phyloP scores from a whole-genome alignment of 2,888 invertebrate species.

The Octodonta nipae region DNA sequence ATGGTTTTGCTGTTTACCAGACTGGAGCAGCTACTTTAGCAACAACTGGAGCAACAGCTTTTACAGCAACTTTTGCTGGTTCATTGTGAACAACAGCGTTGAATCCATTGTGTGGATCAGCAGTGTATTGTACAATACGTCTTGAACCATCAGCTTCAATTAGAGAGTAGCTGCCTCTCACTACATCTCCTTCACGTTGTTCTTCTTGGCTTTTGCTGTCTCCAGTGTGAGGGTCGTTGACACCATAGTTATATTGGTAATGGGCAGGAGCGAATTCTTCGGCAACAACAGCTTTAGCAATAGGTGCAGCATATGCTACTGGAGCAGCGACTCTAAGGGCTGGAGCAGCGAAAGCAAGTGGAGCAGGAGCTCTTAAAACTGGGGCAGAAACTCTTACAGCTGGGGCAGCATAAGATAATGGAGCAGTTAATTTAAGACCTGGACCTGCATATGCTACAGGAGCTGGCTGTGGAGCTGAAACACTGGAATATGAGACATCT shows the following conservation, averaged over 20 bases:
- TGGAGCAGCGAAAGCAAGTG: not conserved
- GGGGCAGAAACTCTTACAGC: too few species aligned
- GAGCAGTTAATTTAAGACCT: slow-evolving; percentile 15
- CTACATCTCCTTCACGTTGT: slow-evolving; percentile 37
- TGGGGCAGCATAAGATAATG: slow-evolving; percentile 2
- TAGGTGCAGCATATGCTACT: slow-evolving; percentile 11
- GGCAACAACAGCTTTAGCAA: slow-evolving; percentile 16
- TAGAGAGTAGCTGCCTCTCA: slow-evolving; percentile 38
- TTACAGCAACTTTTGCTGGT: slow-evolving; percentile 22
- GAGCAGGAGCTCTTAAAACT: too few species aligned
- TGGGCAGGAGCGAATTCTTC: slow-evolving; percentile 13
- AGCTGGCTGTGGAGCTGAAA: slow-evolving; percentile 8
- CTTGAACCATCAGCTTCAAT: slow-evolving; percentile 40
- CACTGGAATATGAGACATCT: slow-evolving; percentile 22
- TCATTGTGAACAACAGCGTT: slow-evolving; percentile 40
- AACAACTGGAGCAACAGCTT: slow-evolving; percentile 26
- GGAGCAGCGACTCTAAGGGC: too few species aligned
- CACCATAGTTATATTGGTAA: slow-evolving; percentile 14
- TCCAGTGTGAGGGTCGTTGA: slow-evolving; percentile 29
- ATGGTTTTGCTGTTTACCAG: too few species aligned
- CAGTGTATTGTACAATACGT: slow-evolving; percentile 39
- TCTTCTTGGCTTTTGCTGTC: slow-evolving; percentile 41
- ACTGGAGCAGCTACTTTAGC: slow-evolving; percentile 12
- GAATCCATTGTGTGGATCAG: slow-evolving; percentile 40
- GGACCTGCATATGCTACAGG: too few species aligned